A percentile compares a stretch with the other conserved stretches of the same genome.
Evolutionary conservation across 2,113 vertebrate genomes (phyloP).

Genomic region (Muscicapa adusta): DNA sequence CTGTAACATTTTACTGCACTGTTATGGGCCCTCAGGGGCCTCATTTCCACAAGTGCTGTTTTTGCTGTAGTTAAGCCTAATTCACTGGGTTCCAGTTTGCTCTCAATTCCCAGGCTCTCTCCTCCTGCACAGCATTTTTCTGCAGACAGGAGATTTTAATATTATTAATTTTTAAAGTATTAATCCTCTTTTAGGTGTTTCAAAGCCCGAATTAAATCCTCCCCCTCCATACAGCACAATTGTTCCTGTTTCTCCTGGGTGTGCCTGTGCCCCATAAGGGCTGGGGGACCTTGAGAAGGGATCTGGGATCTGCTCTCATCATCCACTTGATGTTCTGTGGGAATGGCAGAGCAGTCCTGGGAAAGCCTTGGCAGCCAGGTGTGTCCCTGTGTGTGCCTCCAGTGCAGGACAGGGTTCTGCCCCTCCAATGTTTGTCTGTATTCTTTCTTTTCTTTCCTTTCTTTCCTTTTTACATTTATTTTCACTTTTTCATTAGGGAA

Average conservation of each 20-base stretch:
- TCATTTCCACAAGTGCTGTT: constrained; percentile 66
- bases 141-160: background rate
- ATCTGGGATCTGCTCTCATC: background rate
- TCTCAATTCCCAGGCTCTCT: background rate
- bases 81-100: constrained; percentile 49
- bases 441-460: too few species aligned
- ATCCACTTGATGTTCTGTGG: background rate
- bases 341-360: background rate
- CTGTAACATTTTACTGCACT: constrained; percentile 61
- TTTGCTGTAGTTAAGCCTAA: constrained; percentile 62
- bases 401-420: background rate
- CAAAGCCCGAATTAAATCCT: background rate
- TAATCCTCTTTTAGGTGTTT: background rate
- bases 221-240: background rate
- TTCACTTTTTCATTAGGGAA: background rate
- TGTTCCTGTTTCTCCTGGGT: background rate
- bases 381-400: background rate
- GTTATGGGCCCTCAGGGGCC: constrained; percentile 55
- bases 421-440: fast-evolving
- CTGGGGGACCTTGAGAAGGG: background rate
- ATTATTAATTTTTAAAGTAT: background rate
- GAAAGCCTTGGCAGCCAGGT: background rate
- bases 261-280: background rate
- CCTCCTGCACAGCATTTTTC: background rate
- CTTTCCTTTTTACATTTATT: background rate